Percentiles rank a stretch among this genome's conserved stretches.
phyloP scores from a whole-genome alignment of 2,113 vertebrate genomes.

The Marmota monax region DNA sequence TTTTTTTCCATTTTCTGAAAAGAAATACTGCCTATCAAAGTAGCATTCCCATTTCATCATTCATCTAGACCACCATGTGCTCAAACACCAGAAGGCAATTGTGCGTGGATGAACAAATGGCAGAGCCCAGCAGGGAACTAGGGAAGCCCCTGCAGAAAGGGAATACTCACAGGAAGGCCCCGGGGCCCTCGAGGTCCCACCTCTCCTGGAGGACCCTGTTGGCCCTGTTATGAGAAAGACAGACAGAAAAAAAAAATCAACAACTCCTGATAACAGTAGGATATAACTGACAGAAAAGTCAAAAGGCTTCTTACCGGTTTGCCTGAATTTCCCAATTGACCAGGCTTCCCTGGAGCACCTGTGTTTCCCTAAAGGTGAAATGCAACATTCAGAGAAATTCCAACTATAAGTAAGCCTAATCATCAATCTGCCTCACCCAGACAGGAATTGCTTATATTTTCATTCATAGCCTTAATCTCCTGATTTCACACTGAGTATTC shows the following conservation, averaged over 20 bases:
- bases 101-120: rapidly evolving
- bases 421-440: background rate
- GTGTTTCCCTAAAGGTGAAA: conserved; percentile 89
- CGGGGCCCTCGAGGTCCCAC: conserved; percentile 92
- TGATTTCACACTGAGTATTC: background rate
- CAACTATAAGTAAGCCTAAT: background rate
- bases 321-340: conserved; percentile 94
- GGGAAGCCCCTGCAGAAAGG: background rate
- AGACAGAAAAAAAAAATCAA: background rate
- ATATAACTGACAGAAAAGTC: background rate
- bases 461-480: background rate
- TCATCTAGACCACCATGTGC: background rate
- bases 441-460: background rate
- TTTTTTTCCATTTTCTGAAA: conserved; percentile 48
- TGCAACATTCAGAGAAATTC: conserved; percentile 41
- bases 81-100: background rate
- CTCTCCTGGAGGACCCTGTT: conserved; percentile 94
- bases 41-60: background rate
- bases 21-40: background rate
- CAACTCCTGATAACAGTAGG: background rate
- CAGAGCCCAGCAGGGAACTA: background rate
- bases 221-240: conserved; percentile 89
- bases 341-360: conserved; percentile 91
- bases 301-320: conserved; percentile 90
- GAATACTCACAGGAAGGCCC: conserved; percentile 92